phyloP scores from a whole-genome alignment of 1,140 invertebrate species.

The Rhynchophorus ferrugineus region DNA sequence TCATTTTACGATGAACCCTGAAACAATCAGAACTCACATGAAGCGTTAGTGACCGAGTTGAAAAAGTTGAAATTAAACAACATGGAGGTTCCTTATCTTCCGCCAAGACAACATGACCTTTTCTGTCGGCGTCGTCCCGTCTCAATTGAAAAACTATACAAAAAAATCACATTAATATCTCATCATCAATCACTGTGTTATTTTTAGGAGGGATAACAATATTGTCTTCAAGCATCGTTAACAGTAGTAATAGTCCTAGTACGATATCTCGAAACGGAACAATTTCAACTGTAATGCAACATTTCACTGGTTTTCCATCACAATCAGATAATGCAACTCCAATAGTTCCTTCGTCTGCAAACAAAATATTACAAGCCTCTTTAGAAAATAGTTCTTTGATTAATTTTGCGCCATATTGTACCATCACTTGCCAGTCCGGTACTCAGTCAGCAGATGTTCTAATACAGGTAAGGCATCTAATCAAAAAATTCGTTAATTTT shows the following conservation, averaged over 20 bases:
- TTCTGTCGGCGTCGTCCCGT: no score
- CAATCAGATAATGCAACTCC: conserved; percentile 41
- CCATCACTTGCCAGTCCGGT: conserved; percentile 51
- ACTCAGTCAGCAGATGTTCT: conserved; percentile 82
- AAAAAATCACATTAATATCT: no score
- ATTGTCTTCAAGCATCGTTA: conserved; percentile 52
- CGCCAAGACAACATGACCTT: no score
- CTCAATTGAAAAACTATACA: no score
- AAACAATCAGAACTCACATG: no score
- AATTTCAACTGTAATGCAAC: conserved; percentile 54
- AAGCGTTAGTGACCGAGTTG: no score
- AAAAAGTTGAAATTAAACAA: no score
- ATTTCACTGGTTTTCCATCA: conserved; percentile 47
- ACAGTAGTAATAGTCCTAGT: conserved; percentile 45
- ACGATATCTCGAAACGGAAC: conserved; percentile 43
- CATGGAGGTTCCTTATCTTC: no score
- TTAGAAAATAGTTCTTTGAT: conserved; percentile 57
- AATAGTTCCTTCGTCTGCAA: conserved; percentile 47
- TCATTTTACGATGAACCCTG: no score
- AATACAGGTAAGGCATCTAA: conserved; percentile 52
- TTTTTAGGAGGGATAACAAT: conserved; percentile 51
- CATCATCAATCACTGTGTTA: conserved; percentile 13
- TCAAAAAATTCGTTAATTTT: neutral
- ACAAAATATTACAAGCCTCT: conserved; percentile 48
- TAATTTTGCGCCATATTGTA: conserved; percentile 83